Base-by-base conservation (phyloP, 2,888 invertebrate species). In the Stenotaenia linearis region DNA sequence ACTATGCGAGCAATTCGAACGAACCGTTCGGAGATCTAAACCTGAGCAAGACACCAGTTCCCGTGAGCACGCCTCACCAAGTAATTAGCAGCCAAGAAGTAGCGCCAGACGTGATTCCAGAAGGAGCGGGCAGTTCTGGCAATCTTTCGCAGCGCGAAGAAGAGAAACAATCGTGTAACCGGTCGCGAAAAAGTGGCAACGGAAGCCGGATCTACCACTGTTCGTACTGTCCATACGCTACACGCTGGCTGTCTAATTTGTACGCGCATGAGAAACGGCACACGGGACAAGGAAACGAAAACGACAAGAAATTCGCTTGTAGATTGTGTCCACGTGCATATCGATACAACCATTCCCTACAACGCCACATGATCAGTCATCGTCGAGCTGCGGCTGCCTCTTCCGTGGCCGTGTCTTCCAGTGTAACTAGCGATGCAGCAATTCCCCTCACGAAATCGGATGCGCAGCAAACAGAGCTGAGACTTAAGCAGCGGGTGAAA, bases 261-360 rank as follows among this genome's bases (percentile, higher is more conserved):
- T 95, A 95, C 86, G 93, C 96, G 78, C 97, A 97, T 87, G 96
- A 97, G 86, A 91, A 94, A 83, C 93, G 94, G 61, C 96, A 96
- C 86, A 87, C 88, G 18, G 86, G 82, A 82, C 84, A 82, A 79
- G 85, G 80, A 81, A 83, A 82, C 81, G 82, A 84, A 81, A 81
- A 61, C 80, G 85, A 85, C 79, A 83, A 84, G 79, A 83, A 83
- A 45, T 85, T 84, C 81, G 82, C 83, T 35, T 86, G 86, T 82
- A 84, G 84, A 75, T 82, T 84, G 77, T 86, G 86, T 82, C 84
- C 84, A 79, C 84, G 85, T 79, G 83, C 84, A 80, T 86, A 86
- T 83, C 84, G 84, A 50, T 85, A 84, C 82, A 84, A 84, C 81
- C 83, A 85, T 82, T 84, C 85, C 37, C 81, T 84, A 76, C 83